phyloP scores from a whole-genome alignment of 2,888 invertebrate genomes.

The Minunthozetes semirufus region DNA sequence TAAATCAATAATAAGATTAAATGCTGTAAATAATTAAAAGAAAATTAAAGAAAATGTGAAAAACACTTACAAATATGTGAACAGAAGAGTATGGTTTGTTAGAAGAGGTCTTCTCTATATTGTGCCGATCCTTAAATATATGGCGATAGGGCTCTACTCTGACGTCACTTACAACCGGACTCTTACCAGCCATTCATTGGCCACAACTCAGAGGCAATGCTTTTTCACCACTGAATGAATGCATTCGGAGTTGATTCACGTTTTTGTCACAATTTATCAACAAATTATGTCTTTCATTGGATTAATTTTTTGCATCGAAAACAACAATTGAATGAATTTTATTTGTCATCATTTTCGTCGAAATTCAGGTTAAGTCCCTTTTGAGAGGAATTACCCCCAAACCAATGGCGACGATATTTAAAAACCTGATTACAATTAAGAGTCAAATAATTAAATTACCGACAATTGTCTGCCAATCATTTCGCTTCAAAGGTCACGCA shows the following conservation, averaged over 20 bases:
- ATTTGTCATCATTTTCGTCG: background rate
- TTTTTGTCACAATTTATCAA: too few species aligned
- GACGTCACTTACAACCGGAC: background rate
- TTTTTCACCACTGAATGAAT: too few species aligned
- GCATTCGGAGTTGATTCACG: too few species aligned
- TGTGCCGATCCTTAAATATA: slow-evolving; percentile 6
- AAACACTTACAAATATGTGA: slow-evolving; percentile 2
- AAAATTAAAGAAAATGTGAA: too few species aligned
- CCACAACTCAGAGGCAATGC: too few species aligned
- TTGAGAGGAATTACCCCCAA: background rate
- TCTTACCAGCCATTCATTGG: too few species aligned
- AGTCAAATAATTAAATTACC: background rate
- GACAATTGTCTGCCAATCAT: background rate
- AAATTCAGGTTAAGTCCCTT: background rate
- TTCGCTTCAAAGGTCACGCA: background rate
- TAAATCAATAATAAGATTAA: background rate
- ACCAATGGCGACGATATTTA: slow-evolving; percentile 11
- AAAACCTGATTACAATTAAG: background rate
- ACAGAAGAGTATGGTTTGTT: background rate
- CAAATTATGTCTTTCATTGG: too few species aligned
- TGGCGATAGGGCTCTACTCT: background rate
- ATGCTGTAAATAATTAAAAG: background rate
- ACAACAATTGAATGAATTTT: background rate
- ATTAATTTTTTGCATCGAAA: too few species aligned
- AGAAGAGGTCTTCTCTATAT: background rate